Evolutionary conservation across 2,113 vertebrate species (phyloP), one percentile per base, ranked within the genome.

Genomic region (Eonycteris spelaea): DNA sequence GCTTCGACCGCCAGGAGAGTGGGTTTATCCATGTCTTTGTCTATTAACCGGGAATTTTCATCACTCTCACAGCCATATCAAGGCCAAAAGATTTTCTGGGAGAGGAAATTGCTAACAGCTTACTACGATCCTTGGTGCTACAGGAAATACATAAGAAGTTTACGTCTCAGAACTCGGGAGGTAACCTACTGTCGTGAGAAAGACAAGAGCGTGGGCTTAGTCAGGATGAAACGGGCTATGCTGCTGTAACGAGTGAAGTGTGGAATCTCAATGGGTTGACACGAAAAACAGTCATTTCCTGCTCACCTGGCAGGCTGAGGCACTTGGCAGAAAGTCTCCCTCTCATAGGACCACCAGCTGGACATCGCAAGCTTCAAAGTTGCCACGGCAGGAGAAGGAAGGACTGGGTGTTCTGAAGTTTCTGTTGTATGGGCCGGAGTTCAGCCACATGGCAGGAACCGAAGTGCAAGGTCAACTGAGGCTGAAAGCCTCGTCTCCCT

Each of bases 1-100:
- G 65, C 40, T 83, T 86, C 74, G 63, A 2, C 26, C 43, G 53
- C 79, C 40, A 33, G 18, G 15, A 12, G 45, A 79, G n/a, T 74
- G 86, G 65, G 45, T 63, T 68, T 89, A 94, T 96, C 78, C 73
- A 77, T 74, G 53, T 65, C 28, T 70, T 90, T 85, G 67, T 93
- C 33, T 57, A 53, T 91, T 51, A 83, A 59, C 71, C 85, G 78
- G 63, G 82, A 78, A 94, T 95, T 94, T 83, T 51, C 33, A n/a
- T 90, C 45, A 82, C 35, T 43, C 19, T 75, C 18, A 10, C 70
- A 90, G 18, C 30, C 48, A 79, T 21, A n/a, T 77, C 21, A 38
- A 35, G n/a, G 63, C 75, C 45, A 67, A 74, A 40, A 73, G 14
- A 21, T 43, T 71, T 93, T n/a, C 28, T 35, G 11, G 15, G 18